These are phyloP conservation scores for Lithodes maja DNA, from an alignment of 2,888 invertebrate species.

Conservation along the genomic window DNA sequence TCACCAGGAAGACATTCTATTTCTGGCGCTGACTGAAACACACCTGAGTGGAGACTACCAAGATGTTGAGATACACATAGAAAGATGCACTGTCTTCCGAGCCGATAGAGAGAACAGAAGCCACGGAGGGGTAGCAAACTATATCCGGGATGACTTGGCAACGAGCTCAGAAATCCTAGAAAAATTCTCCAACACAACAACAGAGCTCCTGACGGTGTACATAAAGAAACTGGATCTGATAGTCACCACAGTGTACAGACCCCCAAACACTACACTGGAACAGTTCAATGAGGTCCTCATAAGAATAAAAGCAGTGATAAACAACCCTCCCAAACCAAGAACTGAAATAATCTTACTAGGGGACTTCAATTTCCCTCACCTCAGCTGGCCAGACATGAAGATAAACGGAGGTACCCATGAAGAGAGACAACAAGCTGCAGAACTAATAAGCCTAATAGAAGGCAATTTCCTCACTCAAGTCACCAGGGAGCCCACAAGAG, in stretches of 20 bases:
- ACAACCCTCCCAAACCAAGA: neutral
- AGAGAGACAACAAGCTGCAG: too few species aligned
- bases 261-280: neutral
- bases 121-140: conserved; percentile 4
- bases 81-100: neutral
- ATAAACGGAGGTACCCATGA: too few species aligned
- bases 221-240: neutral
- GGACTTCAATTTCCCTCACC: neutral
- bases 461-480: too few species aligned
- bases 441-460: too few species aligned
- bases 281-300: neutral
- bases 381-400: neutral
- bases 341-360: neutral
- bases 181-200: neutral
- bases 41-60: neutral
- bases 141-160: conserved; percentile 2
- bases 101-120: neutral
- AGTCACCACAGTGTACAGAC: neutral
- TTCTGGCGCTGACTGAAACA: neutral
- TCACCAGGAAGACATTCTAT: too few species aligned
- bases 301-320: neutral
- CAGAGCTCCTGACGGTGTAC: neutral
- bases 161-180: neutral
- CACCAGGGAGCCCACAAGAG: too few species aligned
- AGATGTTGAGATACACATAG: neutral